Conservation (phyloP, 2,888 invertebrate species). For the Epinotia bilunana region DNA sequence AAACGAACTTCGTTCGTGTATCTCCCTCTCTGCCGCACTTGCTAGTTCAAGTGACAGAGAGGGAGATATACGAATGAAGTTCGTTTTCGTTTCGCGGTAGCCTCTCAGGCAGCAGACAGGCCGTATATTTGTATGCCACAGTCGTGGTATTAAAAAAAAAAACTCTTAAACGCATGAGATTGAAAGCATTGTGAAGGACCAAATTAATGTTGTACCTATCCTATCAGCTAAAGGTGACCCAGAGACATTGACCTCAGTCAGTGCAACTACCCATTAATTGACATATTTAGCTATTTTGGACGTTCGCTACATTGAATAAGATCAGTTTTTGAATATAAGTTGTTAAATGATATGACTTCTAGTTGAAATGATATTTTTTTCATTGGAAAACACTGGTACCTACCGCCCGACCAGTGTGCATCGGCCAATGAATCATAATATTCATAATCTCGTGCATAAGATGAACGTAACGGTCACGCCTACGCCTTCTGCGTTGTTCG, state of each 20-base stretch:
- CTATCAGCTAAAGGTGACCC: constrained; percentile 22
- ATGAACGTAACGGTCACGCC: constrained; percentile 56
- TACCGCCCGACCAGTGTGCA: constrained; percentile 42
- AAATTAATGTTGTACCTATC: background rate
- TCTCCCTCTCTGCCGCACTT: too few species aligned
- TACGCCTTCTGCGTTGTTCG: constrained; percentile 61
- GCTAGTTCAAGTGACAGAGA: too few species aligned
- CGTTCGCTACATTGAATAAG: background rate
- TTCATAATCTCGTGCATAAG: constrained; percentile 13
- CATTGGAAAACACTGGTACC: constrained; percentile 33
- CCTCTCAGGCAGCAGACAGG: too few species aligned
- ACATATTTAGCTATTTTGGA: background rate
- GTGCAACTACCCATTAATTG: background rate
- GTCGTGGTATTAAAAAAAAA: background rate
- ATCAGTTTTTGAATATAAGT: background rate
- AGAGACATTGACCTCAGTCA: background rate
- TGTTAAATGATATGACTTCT: background rate
- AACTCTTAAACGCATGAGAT: background rate
- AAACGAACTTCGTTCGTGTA: too few species aligned
- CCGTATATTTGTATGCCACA: too few species aligned
- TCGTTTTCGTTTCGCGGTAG: too few species aligned
- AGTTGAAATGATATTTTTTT: background rate
- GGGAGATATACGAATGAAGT: too few species aligned
- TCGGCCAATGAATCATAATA: constrained; percentile 59
- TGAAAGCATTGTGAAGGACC: constrained; percentile 12